Base-by-base conservation (phyloP, 2,113 vertebrate genomes). In the Ammodytes marinus region DNA sequence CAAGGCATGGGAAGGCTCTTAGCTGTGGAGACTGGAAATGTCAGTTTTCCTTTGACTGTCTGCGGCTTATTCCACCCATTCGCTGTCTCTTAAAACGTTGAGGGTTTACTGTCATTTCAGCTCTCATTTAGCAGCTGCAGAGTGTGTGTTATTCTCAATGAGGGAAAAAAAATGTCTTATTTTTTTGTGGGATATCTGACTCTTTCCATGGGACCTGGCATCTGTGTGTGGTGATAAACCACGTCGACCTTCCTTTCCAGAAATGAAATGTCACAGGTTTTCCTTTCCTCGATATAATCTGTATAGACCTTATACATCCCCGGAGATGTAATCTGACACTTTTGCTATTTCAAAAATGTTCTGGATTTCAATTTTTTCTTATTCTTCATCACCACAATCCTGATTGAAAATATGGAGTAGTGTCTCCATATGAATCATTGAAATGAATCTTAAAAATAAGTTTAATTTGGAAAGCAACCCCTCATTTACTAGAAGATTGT, bases 31-130 rank as follows among this genome's bases (percentile, higher is more conserved):
- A 14, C 60, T 69, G 69, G 6, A 90, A 80, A 90, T 90, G 84
- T 86, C 89, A n/a, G n/a, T n/a, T n/a, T 86, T 88, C 82, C 73
- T 74, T 67, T 79, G 58, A 81, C 50, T 75, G 68, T 69, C 81
- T 74, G 52, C 74, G 19, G 79, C 57, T 5, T 19, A 4, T 19
- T 77, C 14, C 14, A 3, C 15, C n/a, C n/a, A 4, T 6, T 19
- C 6, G 10, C 6, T 7, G 37, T 43, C 42, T 60, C 49, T 35
- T 35, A n/a, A 47, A 47, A 45, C n/a, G 43, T 39, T 46, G 37
- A 43, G 15, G 15, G 15, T 69, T 7, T 39, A 8, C 11, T 73
- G 12, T 9, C 1, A 7, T 14, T 10, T 40, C 5, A 60, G 27
- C 69, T 69, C 27, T 14, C 7, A 12, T 8, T 14, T 4, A 2